Evolutionary conservation across 2,888 invertebrate genomes (phyloP).

Genomic region (Aplocera efformata): DNA sequence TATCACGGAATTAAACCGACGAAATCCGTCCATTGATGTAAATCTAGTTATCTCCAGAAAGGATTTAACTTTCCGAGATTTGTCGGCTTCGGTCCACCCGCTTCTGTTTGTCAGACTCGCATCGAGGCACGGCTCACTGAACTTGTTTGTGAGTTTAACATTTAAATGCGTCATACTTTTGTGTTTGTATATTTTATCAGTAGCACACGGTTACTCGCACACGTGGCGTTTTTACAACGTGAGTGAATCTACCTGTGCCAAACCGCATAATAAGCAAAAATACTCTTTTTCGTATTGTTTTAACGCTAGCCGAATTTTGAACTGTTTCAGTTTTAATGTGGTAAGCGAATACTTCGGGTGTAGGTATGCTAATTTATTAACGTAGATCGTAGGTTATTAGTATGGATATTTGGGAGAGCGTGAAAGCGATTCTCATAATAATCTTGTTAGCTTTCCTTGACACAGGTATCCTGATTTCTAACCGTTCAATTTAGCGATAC

Average conservation of each 20-base stretch:
- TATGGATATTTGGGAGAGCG: constrained; percentile 30
- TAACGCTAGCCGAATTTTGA: constrained; percentile 27
- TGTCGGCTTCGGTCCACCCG: constrained; percentile 30
- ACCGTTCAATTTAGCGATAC: constrained; percentile 17
- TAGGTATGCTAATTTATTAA: constrained; percentile 42
- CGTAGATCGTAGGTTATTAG: constrained; percentile 36
- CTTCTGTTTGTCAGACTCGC: constrained; percentile 28
- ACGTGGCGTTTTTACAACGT: constrained; percentile 39
- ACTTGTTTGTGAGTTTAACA: constrained; percentile 47
- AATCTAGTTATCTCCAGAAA: constrained; percentile 29
- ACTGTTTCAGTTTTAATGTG: constrained; percentile 33
- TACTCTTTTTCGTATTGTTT: constrained; percentile 33
- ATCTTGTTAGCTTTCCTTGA: constrained; percentile 24
- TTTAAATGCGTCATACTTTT: constrained; percentile 47
- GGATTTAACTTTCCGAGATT: constrained; percentile 38
- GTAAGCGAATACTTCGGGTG: constrained; percentile 32
- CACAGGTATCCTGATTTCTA: constrained; percentile 23
- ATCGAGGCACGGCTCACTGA: constrained; percentile 50
- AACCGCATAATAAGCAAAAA: constrained; percentile 39
- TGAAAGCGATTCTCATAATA: constrained; percentile 25
- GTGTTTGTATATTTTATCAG: constrained; percentile 44
- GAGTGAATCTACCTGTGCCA: constrained; percentile 29
- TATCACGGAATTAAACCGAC: constrained; percentile 22
- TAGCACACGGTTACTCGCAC: constrained; percentile 27
- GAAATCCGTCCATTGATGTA: constrained; percentile 24